phyloP scores from a whole-genome alignment of 2,888 invertebrate species.

The Dromius quadrimaculatus region DNA sequence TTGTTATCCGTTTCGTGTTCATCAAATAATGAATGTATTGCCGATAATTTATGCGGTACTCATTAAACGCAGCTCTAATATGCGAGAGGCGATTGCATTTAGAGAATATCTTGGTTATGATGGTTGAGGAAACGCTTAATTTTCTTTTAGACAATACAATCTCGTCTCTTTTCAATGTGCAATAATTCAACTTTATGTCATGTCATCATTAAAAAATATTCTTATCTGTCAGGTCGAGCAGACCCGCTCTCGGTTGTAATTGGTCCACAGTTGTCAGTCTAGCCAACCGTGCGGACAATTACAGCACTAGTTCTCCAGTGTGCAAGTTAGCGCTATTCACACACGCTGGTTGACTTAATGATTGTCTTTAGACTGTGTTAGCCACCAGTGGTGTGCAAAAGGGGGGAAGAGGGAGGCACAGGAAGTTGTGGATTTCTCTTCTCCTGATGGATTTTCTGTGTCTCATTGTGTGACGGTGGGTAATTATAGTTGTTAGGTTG shows the following conservation, averaged over 20 bases:
- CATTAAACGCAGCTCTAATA: slow-evolving; percentile 21
- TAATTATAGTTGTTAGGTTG: slow-evolving; percentile 6
- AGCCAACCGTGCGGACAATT: slow-evolving; percentile 57
- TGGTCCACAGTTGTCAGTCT: slow-evolving; percentile 53
- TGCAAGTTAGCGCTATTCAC: slow-evolving; percentile 54
- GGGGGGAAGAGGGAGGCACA: slow-evolving; percentile 1
- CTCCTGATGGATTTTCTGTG: slow-evolving; percentile 45
- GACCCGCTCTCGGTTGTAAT: slow-evolving; percentile 41
- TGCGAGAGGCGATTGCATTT: neutral
- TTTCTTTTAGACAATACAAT: slow-evolving; percentile 7
- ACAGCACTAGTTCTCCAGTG: slow-evolving; percentile 50
- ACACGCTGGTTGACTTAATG: slow-evolving; percentile 54
- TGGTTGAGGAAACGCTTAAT: too few relatives aligned
- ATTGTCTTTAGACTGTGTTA: slow-evolving; percentile 50
- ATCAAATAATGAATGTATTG: slow-evolving; percentile 35
- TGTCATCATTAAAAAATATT: slow-evolving; percentile 14
- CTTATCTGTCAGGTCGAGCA: too few relatives aligned
- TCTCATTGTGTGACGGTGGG: slow-evolving; percentile 36
- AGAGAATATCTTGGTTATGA: too few relatives aligned
- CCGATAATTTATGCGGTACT: slow-evolving; percentile 30
- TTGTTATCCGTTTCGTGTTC: slow-evolving; percentile 37
- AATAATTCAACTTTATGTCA: slow-evolving; percentile 2
- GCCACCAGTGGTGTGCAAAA: slow-evolving; percentile 24
- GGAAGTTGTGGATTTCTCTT: slow-evolving; percentile 42
- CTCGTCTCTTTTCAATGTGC: too few relatives aligned